phyloP scores from a whole-genome alignment of 2,888 invertebrate genomes.

The Myopa testacea region DNA sequence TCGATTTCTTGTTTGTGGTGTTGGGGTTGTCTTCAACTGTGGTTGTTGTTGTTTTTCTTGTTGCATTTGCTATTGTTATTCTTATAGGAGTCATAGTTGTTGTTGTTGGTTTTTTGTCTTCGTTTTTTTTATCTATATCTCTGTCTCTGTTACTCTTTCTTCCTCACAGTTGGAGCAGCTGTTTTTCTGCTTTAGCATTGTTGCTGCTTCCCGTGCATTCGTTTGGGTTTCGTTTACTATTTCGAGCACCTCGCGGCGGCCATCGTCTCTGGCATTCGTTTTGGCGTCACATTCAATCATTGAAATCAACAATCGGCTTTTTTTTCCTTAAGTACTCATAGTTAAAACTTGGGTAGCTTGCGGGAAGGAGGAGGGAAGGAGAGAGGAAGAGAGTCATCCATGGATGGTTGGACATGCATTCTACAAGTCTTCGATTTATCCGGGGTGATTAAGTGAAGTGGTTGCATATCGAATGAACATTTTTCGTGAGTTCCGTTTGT shows the following conservation, averaged over 20 bases:
- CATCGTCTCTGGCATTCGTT: not conserved
- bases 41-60: not conserved
- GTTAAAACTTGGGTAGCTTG: too few species aligned
- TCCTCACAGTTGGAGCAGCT: slow-evolving; percentile 50
- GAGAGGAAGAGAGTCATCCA: too few species aligned
- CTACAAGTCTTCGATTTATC: too few species aligned
- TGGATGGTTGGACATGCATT: too few species aligned
- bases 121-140: slow-evolving; percentile 14
- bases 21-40: not conserved
- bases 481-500: too few species aligned
- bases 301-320: not conserved
- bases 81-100: not conserved
- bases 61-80: too few species aligned
- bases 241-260: not conserved
- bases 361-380: too few species aligned
- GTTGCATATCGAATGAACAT: too few species aligned
- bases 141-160: slow-evolving; percentile 17
- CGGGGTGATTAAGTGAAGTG: too few species aligned
- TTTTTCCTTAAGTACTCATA: too few species aligned
- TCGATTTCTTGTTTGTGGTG: not conserved
- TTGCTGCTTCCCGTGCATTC: slow-evolving; percentile 16
- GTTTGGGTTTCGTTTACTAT: not conserved
- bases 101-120: not conserved
- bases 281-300: slow-evolving; percentile 16
- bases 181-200: slow-evolving; percentile 44